These are phyloP conservation scores for Ictidomys tridecemlineatus DNA, from an alignment of 2,113 vertebrate species.

Conservation along the genomic window DNA sequence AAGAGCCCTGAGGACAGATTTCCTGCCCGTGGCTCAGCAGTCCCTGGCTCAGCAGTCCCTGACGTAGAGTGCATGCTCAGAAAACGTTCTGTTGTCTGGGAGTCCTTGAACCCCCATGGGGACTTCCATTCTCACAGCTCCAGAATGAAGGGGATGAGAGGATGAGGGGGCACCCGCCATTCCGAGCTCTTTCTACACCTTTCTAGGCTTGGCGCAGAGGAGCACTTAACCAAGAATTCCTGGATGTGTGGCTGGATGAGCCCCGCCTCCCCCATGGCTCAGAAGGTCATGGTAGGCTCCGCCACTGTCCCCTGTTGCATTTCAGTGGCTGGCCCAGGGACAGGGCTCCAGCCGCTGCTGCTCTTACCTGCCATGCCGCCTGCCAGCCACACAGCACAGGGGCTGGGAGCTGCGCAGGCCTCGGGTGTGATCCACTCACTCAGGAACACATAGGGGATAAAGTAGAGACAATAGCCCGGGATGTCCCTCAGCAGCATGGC, in stretches of 20 bases:
- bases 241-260: neutral
- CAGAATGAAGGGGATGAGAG: neutral
- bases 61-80: neutral
- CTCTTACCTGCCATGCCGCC: constrained; percentile 95
- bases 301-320: neutral
- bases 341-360: rapidly evolving
- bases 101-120: neutral
- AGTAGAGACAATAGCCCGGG: constrained; percentile 96
- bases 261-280: neutral
- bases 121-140: neutral
- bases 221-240: neutral
- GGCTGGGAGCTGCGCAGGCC: constrained; percentile 84
- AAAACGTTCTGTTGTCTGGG: neutral
- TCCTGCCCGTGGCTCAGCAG: neutral
- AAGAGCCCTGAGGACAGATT: neutral
- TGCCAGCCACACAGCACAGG: constrained; percentile 92
- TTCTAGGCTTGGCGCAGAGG: neutral
- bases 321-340: neutral
- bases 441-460: constrained; percentile 94
- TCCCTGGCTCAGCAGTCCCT: neutral
- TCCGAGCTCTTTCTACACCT: neutral
- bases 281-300: neutral
- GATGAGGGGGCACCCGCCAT: neutral
- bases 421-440: constrained; percentile 92
- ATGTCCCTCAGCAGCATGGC: constrained; percentile 97